Conservation (phyloP, 2,797 vertebrate genomes). For the Limosa lapponica region DNA sequence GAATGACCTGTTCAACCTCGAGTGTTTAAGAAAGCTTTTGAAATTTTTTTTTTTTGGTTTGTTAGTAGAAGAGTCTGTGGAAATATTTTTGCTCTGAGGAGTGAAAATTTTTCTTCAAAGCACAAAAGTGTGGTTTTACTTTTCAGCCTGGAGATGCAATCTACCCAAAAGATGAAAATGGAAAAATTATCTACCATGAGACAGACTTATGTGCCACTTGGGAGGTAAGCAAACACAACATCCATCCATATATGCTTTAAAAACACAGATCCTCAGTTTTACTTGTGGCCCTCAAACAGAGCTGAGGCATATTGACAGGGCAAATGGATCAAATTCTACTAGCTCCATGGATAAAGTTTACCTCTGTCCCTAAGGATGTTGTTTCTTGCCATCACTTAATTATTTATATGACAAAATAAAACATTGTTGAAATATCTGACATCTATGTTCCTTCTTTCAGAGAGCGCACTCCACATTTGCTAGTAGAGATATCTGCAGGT, state of each 20-base stretch:
- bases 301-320: not conserved
- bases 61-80: not conserved
- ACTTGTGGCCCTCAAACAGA: not conserved
- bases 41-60: not conserved
- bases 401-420: not conserved
- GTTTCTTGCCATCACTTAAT: not conserved
- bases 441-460: not conserved
- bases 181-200: conserved; percentile 86
- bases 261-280: not conserved
- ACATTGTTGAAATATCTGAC: not conserved
- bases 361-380: not conserved
- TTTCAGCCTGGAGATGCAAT: conserved; percentile 87
- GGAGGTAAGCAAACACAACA: conserved; percentile 85
- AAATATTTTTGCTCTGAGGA: not conserved
- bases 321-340: not conserved
- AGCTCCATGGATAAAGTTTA: not conserved
- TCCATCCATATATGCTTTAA: not conserved
- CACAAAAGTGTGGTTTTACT: not conserved
- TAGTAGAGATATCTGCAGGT: not conserved
- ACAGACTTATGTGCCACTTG: conserved; percentile 91
- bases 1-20: not conserved
- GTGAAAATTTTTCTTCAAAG: not conserved
- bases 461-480: not conserved
- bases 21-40: not conserved
- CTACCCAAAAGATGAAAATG: conserved; percentile 87